A percentile compares a stretch with the other conserved stretches of the same genome.
phyloP scores from a whole-genome alignment of 2,113 vertebrate genomes.

The Poeciliopsis prolifica region DNA sequence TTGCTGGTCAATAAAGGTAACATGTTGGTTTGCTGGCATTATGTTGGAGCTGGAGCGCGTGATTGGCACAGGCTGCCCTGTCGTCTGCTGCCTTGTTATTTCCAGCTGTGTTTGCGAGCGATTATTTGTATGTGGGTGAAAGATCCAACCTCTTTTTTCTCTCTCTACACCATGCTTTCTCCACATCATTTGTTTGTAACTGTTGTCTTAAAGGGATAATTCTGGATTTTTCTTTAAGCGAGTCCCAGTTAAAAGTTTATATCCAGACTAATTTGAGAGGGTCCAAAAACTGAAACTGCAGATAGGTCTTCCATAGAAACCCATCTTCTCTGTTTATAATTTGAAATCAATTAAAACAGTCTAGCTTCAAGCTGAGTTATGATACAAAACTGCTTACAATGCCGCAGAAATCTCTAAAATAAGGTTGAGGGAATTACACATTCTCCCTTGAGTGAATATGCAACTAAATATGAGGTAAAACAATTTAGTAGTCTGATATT shows the following conservation, averaged over 20 bases:
- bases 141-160: conserved; percentile 24
- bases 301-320: no score
- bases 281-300: no score
- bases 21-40: conserved; percentile 24
- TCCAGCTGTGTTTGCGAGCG: conserved; percentile 1
- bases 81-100: conserved; percentile 22
- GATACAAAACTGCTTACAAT: no score
- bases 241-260: neutral
- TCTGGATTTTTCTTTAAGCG: no score
- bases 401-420: no score
- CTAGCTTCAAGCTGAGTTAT: no score
- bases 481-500: no score
- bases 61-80: conserved; percentile 37
- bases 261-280: neutral
- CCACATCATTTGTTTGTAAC: neutral
- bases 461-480: no score
- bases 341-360: no score
- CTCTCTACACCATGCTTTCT: conserved; percentile 3
- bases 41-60: conserved; percentile 1
- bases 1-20: conserved; percentile 27
- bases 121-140: conserved; percentile 21
- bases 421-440: no score
- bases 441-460: no score
- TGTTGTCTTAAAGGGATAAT: neutral
- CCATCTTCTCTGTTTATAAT: no score